Evolutionary conservation across 2,888 invertebrate genomes (phyloP).

Genomic region (Xestia sexstrigata): DNA sequence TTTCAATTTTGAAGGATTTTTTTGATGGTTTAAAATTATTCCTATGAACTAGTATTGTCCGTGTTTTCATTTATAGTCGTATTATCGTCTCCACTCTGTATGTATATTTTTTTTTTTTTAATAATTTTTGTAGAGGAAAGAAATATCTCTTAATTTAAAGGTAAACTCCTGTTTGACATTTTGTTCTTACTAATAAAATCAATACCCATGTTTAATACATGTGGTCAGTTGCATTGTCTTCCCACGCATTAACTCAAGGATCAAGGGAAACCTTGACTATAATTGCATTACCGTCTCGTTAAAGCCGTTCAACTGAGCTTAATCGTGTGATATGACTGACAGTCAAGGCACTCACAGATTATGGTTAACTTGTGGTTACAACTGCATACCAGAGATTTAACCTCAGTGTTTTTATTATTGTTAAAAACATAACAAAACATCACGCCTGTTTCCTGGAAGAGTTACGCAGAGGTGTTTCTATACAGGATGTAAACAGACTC

Average conservation of each 20-base stretch:
- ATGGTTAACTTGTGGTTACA: conserved; percentile 19
- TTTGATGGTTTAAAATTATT: too few species aligned
- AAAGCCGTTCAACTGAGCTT: conserved; percentile 29
- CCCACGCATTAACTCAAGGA: conserved; percentile 12
- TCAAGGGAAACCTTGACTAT: conserved; percentile 37
- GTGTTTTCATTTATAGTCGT: too few species aligned
- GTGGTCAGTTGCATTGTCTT: conserved; percentile 26
- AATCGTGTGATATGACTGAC: conserved; percentile 1
- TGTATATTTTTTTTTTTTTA: too few species aligned
- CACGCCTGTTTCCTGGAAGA: too few species aligned
- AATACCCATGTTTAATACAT: not conserved
- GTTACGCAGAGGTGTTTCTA: too few species aligned
- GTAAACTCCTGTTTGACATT: not conserved
- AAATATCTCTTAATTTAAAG: not conserved
- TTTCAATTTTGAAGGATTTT: too few species aligned
- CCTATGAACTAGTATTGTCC: too few species aligned
- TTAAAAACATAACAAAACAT: too few species aligned
- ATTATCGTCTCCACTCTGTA: too few species aligned
- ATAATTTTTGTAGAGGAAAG: too few species aligned
- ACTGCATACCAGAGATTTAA: not conserved
- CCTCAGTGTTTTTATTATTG: not conserved
- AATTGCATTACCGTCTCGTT: conserved; percentile 43
- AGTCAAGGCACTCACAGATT: not conserved
- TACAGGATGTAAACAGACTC: too few species aligned
- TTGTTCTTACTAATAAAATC: not conserved